A percentile compares a stretch with the other conserved stretches of the same genome.
Conservation (phyloP, 2,888 invertebrate genomes). For the Clitarchus hookeri region DNA sequence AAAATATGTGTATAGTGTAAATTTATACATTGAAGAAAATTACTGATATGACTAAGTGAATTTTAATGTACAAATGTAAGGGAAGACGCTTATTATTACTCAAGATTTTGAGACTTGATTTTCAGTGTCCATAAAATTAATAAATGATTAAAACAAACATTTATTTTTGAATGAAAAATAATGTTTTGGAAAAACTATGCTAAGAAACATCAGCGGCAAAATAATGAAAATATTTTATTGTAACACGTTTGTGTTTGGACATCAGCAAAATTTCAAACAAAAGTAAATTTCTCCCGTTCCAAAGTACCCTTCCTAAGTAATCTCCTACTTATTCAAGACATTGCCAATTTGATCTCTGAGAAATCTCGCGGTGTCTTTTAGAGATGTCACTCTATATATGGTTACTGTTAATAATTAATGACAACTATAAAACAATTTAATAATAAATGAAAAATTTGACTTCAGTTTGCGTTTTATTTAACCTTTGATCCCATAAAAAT, state of each 20-base stretch:
- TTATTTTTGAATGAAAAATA: constrained; percentile 16
- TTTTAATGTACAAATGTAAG: neutral
- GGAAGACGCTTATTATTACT: neutral
- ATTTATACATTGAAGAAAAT: neutral
- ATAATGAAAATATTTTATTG: constrained; percentile 19
- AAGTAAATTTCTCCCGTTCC: constrained; percentile 16
- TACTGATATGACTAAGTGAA: neutral
- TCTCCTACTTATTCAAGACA: neutral
- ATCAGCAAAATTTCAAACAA: neutral
- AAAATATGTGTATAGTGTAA: constrained; percentile 1
- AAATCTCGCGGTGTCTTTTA: constrained; percentile 36
- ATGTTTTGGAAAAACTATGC: constrained; percentile 11
- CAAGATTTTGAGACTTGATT: constrained; percentile 1
- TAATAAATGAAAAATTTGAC: constrained; percentile 33
- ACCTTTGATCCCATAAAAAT: too few relatives aligned
- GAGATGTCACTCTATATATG: constrained; percentile 37
- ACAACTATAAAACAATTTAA: constrained; percentile 38
- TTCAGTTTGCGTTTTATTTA: neutral
- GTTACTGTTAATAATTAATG: constrained; percentile 39
- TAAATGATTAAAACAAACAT: constrained; percentile 17
- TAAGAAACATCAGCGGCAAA: neutral
- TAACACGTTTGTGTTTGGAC: neutral
- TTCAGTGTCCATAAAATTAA: constrained; percentile 19
- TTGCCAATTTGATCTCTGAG: neutral
- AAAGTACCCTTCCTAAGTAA: constrained; percentile 26